A percentile compares a stretch with the other conserved stretches of the same genome.
phyloP scores from a whole-genome alignment of 1,140 invertebrate genomes.

The Bombus superbus region DNA sequence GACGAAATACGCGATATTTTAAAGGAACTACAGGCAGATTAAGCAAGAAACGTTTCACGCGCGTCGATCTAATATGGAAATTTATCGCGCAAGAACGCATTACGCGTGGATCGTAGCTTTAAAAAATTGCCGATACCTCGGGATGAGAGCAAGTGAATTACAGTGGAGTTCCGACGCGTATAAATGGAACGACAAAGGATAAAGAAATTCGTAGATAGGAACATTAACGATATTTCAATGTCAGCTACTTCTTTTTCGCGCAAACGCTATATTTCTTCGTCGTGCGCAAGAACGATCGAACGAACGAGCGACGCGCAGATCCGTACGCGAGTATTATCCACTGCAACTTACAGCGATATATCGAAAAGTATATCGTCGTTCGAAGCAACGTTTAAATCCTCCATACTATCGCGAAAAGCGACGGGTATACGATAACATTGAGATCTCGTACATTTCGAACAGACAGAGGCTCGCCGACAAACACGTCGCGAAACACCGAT shows the following conservation, averaged over 20 bases:
- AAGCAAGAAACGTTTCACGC: no score
- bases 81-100: not conserved
- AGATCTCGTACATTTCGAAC: not conserved
- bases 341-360: not conserved
- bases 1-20: not conserved
- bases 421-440: not conserved
- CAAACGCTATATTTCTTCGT: not conserved
- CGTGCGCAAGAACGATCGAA: not conserved
- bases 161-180: not conserved
- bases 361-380: not conserved
- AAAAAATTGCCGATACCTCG: not conserved
- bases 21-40: no score
- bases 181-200: not conserved
- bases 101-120: not conserved
- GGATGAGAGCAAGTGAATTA: not conserved
- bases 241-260: not conserved
- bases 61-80: not conserved
- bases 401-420: not conserved
- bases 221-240: conserved; percentile 2
- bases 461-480: not conserved
- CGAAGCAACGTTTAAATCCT: not conserved
- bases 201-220: not conserved
- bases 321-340: not conserved
- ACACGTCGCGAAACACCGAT: not conserved
- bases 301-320: not conserved